Base-by-base conservation (phyloP, 2,797 vertebrate genomes). In the Parauchenoglanis punctatus region DNA sequence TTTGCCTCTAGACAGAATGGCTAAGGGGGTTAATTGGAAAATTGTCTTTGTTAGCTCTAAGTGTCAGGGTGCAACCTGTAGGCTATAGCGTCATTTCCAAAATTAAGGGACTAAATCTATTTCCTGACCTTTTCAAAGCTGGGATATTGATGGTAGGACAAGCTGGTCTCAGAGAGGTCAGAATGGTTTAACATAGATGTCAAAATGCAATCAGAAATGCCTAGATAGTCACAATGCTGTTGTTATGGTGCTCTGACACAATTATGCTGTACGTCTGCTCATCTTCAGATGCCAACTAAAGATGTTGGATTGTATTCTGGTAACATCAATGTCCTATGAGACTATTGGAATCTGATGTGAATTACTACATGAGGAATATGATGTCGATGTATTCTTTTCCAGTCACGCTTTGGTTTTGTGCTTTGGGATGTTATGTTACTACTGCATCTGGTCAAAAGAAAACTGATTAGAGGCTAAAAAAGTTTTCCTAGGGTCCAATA, bases 61-160 rank as follows among this genome's bases (percentile, higher is more conserved):
- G 87, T 85, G 78, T 89, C 88, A 76, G 86, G 82, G 84, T 63
- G 10, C 10, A 85, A 75, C 68, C 87, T 78, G 56, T 4, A 52
- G 87, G 83, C 70, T 63, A 87, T 86, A 52, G 85, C 86, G 61
- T 91, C 56, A 85, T 88, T 75, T 85, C 49, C 44, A 82, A 73
- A 90, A 91, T 89, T 81, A 90, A 88, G 86, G 18, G 46, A 46
- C 52, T 87, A 84, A 90, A 88, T 91, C 87, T 87, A 72, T 86
- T 76, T 73, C 28, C 61, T 89, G 88, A 91, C 88, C 90, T 90
- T 91, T 90, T 78, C 85, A 68, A 85, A 73, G 83, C 87, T 86
- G 73, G 56, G 35, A 81, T 6, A 23, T n/a, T 75, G 83, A 3
- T 28, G 35, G 80, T 46, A 84, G 52, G 15, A 10, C 1, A 35